Conservation (phyloP, 2,888 invertebrate species). For the Balanococcus diminutus region DNA sequence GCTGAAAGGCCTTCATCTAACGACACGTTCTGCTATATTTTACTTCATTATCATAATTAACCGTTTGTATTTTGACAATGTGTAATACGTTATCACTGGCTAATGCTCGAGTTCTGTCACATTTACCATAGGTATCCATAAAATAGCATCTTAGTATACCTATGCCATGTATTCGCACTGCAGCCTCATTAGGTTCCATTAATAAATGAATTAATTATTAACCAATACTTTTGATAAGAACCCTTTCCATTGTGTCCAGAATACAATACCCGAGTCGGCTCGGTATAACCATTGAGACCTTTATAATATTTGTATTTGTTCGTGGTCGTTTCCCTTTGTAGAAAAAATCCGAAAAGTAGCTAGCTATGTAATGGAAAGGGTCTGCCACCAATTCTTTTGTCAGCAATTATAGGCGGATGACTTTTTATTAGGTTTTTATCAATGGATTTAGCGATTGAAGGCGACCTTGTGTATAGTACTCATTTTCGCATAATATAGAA, state of each 20-base stretch:
- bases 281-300: not conserved
- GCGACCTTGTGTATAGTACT: not conserved
- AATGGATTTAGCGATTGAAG: not conserved
- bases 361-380: not conserved
- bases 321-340: not conserved
- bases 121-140: not conserved
- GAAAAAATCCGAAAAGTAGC: not conserved
- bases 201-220: constrained; percentile 14
- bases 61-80: constrained; percentile 46
- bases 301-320: not conserved
- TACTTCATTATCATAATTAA: constrained; percentile 47
- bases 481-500: not conserved
- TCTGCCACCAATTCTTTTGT: not conserved
- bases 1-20: constrained; percentile 36
- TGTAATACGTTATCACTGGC: constrained; percentile 46
- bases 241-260: not conserved
- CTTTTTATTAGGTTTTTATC: not conserved
- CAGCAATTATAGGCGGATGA: not conserved
- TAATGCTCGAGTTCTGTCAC: constrained; percentile 43
- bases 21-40: constrained; percentile 43
- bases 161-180: not conserved
- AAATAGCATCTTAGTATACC: not conserved
- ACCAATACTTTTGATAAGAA: not conserved
- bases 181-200: constrained; percentile 17
- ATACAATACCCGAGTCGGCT: not conserved